phyloP scores from a whole-genome alignment of 2,888 invertebrate species.

The Rhagonycha fulva region DNA sequence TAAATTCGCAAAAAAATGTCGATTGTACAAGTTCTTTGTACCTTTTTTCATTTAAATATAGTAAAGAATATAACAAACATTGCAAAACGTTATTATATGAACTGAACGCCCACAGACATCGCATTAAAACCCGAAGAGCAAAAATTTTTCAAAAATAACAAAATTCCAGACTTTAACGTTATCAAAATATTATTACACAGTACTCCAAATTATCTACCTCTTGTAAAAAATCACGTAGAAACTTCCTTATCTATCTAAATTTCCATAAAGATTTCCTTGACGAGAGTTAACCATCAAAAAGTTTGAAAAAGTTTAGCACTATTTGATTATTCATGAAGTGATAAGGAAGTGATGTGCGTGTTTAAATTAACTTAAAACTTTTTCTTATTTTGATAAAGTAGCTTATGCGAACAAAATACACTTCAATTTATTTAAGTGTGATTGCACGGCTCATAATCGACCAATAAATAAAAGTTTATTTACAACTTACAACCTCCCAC shows the following conservation, averaged over 20 bases:
- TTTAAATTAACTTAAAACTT: background rate
- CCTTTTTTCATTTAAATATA: too few relatives aligned
- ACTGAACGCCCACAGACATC: background rate
- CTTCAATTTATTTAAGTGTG: background rate
- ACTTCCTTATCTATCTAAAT: background rate
- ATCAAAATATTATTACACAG: background rate
- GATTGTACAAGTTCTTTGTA: too few relatives aligned
- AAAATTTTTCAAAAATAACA: background rate
- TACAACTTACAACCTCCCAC: background rate
- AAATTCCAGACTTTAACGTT: background rate
- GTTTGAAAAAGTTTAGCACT: background rate
- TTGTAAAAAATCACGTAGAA: background rate
- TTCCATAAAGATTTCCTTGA: background rate
- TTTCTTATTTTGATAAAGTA: background rate
- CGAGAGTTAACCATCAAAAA: background rate
- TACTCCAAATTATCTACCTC: background rate
- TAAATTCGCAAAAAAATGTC: too few relatives aligned
- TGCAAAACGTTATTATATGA: too few relatives aligned
- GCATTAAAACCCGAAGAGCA: background rate
- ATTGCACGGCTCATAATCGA: background rate
- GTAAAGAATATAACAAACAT: too few relatives aligned
- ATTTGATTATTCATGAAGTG: background rate
- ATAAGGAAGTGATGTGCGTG: background rate
- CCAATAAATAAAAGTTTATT: background rate
- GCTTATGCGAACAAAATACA: background rate